A percentile compares a stretch with the other conserved stretches of the same genome.
phyloP scores from a whole-genome alignment of 2,797 vertebrate genomes.

The Chiroxiphia lanceolata region DNA sequence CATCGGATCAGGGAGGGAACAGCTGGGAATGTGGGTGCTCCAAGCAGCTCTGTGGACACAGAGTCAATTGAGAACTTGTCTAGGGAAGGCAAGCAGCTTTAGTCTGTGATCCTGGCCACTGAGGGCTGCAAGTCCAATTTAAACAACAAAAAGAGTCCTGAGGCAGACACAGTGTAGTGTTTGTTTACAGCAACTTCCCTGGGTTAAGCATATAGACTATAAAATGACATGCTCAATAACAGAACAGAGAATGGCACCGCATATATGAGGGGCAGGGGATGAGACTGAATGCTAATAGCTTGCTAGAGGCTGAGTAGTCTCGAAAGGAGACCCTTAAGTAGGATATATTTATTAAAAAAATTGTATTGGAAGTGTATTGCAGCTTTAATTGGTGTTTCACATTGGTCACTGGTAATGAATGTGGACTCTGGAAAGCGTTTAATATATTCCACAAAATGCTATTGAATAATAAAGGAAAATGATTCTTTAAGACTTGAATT shows the following conservation, averaged over 20 bases:
- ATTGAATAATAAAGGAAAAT: neutral
- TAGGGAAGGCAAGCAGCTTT: neutral
- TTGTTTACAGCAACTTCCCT: neutral
- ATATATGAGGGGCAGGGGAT: neutral
- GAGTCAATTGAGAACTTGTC: neutral
- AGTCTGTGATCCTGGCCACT: neutral
- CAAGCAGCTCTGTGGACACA: neutral
- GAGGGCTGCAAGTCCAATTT: neutral
- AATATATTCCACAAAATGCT: neutral
- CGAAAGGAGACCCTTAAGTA: neutral
- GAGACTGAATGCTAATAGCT: neutral
- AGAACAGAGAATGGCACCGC: neutral
- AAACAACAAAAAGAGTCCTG: neutral
- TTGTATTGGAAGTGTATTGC: neutral
- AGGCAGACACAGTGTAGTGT: neutral
- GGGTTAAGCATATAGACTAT: neutral
- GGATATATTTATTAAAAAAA: neutral
- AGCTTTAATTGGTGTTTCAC: neutral
- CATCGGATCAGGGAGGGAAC: neutral
- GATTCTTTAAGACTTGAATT: neutral
- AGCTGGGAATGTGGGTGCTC: constrained; percentile 48
- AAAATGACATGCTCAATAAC: neutral
- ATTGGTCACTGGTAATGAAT: neutral
- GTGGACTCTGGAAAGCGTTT: fast-evolving
- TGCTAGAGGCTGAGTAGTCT: neutral